Evolutionary conservation across 2,888 invertebrate species (phyloP).

Genomic region (Diabrotica balteata): DNA sequence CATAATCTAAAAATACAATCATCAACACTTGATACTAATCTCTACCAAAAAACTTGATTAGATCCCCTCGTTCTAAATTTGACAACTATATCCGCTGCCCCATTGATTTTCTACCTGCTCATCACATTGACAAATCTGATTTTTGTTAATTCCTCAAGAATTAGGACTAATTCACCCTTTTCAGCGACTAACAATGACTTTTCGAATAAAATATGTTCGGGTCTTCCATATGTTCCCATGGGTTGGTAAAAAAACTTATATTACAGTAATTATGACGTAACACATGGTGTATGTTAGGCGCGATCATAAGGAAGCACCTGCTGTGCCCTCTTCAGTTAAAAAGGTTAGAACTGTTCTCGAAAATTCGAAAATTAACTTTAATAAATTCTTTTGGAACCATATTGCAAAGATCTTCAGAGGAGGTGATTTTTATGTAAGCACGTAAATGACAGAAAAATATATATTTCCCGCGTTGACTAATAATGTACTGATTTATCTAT

Average conservation of each 20-base stretch:
- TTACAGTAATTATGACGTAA: conserved; percentile 60
- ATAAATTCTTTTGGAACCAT: conserved; percentile 6
- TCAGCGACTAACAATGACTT: conserved; percentile 47
- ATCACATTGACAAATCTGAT: conserved; percentile 50
- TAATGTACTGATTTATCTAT: too few species aligned
- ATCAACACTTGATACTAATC: conserved; percentile 26
- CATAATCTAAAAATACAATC: conserved; percentile 6
- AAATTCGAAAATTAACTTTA: conserved; percentile 8
- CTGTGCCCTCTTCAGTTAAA: conserved; percentile 4
- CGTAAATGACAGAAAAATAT: too few species aligned
- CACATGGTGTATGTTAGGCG: conserved; percentile 54
- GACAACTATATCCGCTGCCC: conserved; percentile 47
- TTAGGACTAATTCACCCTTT: conserved; percentile 53
- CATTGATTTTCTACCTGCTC: conserved; percentile 46
- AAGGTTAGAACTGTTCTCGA: conserved; percentile 8
- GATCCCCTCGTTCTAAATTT: conserved; percentile 36
- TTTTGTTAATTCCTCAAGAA: conserved; percentile 40
- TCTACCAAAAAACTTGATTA: conserved; percentile 23
- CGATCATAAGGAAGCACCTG: conserved; percentile 41
- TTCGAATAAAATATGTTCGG: conserved; percentile 24
- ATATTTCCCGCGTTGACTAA: too few species aligned
- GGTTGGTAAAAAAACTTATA: conserved; percentile 45
- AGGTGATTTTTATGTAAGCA: too few species aligned
- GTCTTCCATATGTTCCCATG: conserved; percentile 48
- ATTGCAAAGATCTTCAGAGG: neutral